Percentiles rank a stretch among this genome's conserved stretches.
phyloP scores from a whole-genome alignment of 2,113 vertebrate species.

The Addax nasomaculatus region DNA sequence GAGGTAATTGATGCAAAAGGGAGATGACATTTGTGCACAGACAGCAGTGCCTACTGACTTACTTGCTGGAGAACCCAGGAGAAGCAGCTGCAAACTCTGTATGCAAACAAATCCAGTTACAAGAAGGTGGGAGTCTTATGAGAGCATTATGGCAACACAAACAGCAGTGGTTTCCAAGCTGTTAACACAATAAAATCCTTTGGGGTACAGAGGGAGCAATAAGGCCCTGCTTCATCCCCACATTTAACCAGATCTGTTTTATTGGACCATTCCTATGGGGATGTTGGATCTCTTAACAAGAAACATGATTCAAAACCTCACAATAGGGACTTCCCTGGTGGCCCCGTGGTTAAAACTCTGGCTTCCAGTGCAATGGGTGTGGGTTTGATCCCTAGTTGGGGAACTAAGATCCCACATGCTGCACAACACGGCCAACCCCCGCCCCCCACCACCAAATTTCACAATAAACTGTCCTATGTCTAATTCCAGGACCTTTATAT shows the following conservation, averaged over 20 bases:
- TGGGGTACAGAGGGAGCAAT: not conserved
- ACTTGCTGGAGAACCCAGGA: not conserved
- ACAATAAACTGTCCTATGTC: not conserved
- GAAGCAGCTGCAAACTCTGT: not conserved
- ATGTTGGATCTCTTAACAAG: not conserved
- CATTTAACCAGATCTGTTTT: not conserved
- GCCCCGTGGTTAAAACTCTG: not conserved
- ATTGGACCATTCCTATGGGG: not conserved
- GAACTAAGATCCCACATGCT: not conserved
- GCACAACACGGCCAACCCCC: not conserved
- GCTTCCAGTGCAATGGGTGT: not conserved
- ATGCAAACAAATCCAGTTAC: not conserved
- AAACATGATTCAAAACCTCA: not conserved
- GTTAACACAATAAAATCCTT: not conserved
- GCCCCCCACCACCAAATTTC: accelerated
- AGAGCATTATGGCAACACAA: not conserved
- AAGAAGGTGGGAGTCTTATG: not conserved
- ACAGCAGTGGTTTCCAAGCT: not conserved
- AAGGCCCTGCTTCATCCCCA: too few species aligned
- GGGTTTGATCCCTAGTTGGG: not conserved
- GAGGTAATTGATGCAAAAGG: not conserved
- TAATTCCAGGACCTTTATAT: not conserved
- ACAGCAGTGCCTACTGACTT: not conserved
- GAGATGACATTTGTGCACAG: not conserved
- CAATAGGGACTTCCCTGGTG: not conserved